Base-by-base conservation (phyloP, 2,888 invertebrate genomes). In the Eueremaeus valkanovi region DNA sequence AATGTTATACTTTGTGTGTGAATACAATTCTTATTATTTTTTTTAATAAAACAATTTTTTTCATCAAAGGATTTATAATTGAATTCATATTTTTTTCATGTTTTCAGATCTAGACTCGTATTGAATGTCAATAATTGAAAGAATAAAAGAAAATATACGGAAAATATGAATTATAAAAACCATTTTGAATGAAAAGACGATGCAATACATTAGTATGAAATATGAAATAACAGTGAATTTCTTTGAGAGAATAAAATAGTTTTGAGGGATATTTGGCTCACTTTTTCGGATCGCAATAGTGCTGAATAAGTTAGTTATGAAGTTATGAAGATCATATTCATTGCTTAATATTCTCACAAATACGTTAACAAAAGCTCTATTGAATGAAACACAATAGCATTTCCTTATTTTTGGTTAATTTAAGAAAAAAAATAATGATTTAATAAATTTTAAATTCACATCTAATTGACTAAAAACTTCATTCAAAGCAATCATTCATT, bases 1-100 rank as follows among this genome's bases (percentile, higher is more conserved):
- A 66, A 66, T 66, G 66, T 66, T 66, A 66, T 66, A 66, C 66
- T 66, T 66, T 66, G 66, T 66, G 66, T 66, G 36, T 66, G 66
- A 66, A 66, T 66, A 66, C 66, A 40, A 66, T 36, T 33, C 21
- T 21, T 2, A 27, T 58, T 49, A 49, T 58, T 16, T 58, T 13
- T 13, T 6, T 45, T 18, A 45, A 45, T 11, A 18, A 16, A 45
- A 58, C 11, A 58, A 58, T 16, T 40, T 36, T 66, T n/a, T 1
- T 36, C 3, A 36, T 21, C 3, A 66, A 66, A 24, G 40, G 11
- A 24, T 58, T 58, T 40, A 66, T 36, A 66, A 66, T 36, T 66
- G 33, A 40, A 21, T 55, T 55, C 24, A 55, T 11, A 11, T n/a
- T 49, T 58, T 58, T 58, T 21, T 31, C 21, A 58, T 58, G n/a